Evolutionary conservation across 2,797 vertebrate species (phyloP), one percentile per base, ranked within the genome.

Genomic region (Balearica regulorum): DNA sequence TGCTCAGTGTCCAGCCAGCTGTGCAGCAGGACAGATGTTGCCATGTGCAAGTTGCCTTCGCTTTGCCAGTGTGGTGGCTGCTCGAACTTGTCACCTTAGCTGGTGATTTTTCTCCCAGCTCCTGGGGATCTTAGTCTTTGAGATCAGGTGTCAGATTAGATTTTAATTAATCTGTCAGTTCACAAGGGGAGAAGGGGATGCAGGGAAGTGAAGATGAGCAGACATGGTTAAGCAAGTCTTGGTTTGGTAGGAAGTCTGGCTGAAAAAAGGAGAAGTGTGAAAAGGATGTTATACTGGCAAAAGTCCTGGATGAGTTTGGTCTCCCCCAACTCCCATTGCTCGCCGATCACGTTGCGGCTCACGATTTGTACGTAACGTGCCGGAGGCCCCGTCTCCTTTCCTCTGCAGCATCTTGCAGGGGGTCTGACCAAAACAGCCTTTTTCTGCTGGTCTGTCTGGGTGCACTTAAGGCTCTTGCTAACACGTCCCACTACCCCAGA

Each of bases 221-320:
- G 54, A 66, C 20, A 21, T 5, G 35, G 29, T 44, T 37, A 55
- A 84, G 49, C 7, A 66, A 55, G 35, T 44, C 64, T 33, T 68
- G 33, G 6, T 53, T 95, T 65, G 66, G 48, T 73, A 75, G 69
- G 65, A 94, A 90, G 66, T 82, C 61, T 90, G 86, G 5, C 51
- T 92, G 90, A 44, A 64, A 77, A 93, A 90, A 46, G 7, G 10
- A 48, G 48, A 84, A 87, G 37, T 1, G 2, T 80, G 55, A 87
- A 73, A 92, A 90, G 11, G 14, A 6, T 79, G 26, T 37, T 72
- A 13, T 26, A 48, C 22, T 10, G 22, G 37, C 22, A 44, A 70
- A 83, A 58, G 37, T 53, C 13, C 51, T 88, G 33, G 7, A 43
- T 82, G 49, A 46, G 13, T 66, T n/a, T 68, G n/a, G 4, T 68